Evolutionary conservation across 1,140 invertebrate genomes (phyloP), one percentile per base, ranked within the genome.

Genomic region (Platyscapa corneri): DNA sequence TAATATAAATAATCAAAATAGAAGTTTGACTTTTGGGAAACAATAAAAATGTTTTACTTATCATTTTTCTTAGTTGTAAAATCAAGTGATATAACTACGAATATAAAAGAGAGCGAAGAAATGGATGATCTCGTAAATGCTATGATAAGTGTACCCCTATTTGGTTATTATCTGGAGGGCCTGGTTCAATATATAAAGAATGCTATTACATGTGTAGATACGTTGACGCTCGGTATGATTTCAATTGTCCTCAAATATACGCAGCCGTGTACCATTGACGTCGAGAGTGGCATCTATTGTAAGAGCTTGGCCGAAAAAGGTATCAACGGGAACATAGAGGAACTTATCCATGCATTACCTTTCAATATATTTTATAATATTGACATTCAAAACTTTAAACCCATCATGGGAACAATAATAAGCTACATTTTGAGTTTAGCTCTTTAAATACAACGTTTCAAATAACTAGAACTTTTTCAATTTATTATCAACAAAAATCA

Each of bases 191-290:
- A 70, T 70, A 5, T 37, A 34, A 6, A 20, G 32, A 32, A 37
- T 2, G 20, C 18, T 37, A 8, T 39, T 37, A 23, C 1, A 37
- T 37, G 0, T 20, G 3, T 20, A 0, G 18, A 70, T 37, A 3
- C 16, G 0, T 37, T 86, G 23, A 86, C 86, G 0, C 77, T 88
- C 37, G 89, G 88, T 10, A 34, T 82, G 0, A 12, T 89, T 1
- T 46, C 80, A 3, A 76, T 85, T 18, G n/a, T 87, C 23, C 49
- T 90, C 7, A 85, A 86, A 32, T 87, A 86, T 70, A 64, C 85
- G 16, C 83, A 89, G 1, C 89, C 89, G 0, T 90, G 89, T 56
- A 82, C 30, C 7, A 14, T 88, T 12, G 27, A 30, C 37, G 0
- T 85, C 0, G 27, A 82, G 7, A 53, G 56, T 16, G 85, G 86